Base-by-base conservation (phyloP, 1,140 invertebrate species). In the Doryteuthis pealeii region DNA sequence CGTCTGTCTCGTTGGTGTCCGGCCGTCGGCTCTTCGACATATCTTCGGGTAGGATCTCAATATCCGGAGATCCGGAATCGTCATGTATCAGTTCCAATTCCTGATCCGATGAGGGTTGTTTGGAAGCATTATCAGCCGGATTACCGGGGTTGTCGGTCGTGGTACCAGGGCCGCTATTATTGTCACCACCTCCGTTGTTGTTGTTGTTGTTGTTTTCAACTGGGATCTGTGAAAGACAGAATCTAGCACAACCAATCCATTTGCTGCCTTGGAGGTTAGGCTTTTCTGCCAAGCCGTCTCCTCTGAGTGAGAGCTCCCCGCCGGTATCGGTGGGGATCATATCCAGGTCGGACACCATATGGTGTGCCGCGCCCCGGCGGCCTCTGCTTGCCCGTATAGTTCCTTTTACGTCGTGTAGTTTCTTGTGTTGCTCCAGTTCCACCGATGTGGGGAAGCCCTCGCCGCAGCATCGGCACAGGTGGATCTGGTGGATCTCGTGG, bases 171-270 rank as follows among this genome's bases (percentile, higher is more conserved):
- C 26, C 26, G 75, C 66, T 2, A 54, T 54, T 26, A 72, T 70
- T 49, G 65, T 77, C 74, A 5, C 12, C 22, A 33, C 66, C 26
- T 32, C 62, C 74, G 28, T 71, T 76, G 67, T 67, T 72, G 18
- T 72, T 72, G 1, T 62, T 72, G n/a, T 22, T 62, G 18, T 28
- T 62, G 18, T 28, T 62, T 28, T 62, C 66, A 28, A 30, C 15
- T 28, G 66, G 66, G 26, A 68, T 68, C 66, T 68, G 66, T 12
- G 30, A 31, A 5, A 68, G 28, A 30, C 66, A 68, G 22, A 68
- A 68, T 30, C 66, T 31, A 5, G 66, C 66, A 68, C 66, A 68
- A 14, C 66, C 71, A 28, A 71, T 66, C 26, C 40, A 43, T 18
- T 73, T 43, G 43, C 70, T 69, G 22, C 69, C 26, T 28, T 45